Base-by-base conservation (phyloP, 2,113 vertebrate genomes). In the Tyrannus savana region DNA sequence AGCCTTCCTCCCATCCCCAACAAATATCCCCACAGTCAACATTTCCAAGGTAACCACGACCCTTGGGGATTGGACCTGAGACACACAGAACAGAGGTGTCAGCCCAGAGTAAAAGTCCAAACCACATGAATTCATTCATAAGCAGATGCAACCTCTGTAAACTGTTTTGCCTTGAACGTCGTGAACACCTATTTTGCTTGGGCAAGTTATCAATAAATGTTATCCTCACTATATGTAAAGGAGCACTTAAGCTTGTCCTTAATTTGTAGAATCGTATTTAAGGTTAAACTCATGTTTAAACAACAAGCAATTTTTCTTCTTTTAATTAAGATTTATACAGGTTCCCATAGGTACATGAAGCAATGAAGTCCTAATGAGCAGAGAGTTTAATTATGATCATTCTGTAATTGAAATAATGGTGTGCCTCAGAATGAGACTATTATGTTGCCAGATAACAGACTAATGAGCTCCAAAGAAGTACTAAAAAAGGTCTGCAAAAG, bases 261-360 rank as follows among this genome's bases (percentile, higher is more conserved):
- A 94, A 82, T 85, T 90, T 92, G 52, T 42, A 90, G 37, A 35
- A 28, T 53, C 30, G 16, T 49, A 60, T 84, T 94, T 87, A 84
- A 96, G 22, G 73, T 89, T 94, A 92, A 96, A 80, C 7, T 60
- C 41, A 35, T 56, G 84, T 91, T 95, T 94, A 93, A 93, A 78
- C 52, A 89, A 79, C 60, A 93, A 58, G 62, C 16, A 60, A 58
- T 86, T 68, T 44, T 71, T 93, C 77, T 90, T 31, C n/a, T 88
- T 90, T 92, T 87, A 95, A 96, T 97, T 96, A 93, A 95, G 91
- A 87, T 95, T 95, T 92, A 94, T 82, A 60, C 60, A 75, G 31
- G 50, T 72, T 94, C 39, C 66, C 77, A 91, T 79, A 66, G 74
- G 76, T 72, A 81, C 68, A 52, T 16, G 55, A 75, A 81, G 64